Evolutionary conservation across 2,888 invertebrate species (phyloP).

Genomic region (Morinoia aosen): DNA sequence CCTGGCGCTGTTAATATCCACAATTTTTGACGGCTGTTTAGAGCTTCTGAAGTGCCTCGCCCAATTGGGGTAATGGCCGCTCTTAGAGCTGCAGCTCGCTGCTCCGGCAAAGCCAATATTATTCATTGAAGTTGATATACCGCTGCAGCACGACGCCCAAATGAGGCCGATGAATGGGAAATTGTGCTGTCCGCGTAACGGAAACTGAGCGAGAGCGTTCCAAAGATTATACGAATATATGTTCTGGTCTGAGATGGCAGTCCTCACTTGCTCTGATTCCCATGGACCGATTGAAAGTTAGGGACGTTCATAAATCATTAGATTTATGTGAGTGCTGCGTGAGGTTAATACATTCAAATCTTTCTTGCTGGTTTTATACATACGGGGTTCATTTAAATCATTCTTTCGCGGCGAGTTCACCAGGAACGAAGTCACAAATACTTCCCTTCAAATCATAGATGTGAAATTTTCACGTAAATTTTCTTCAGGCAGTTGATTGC

Average conservation of each 20-base stretch:
- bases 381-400: neutral
- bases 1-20: neutral
- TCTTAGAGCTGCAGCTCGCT: constrained; percentile 10
- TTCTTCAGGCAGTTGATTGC: no score
- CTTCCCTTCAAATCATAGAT: neutral
- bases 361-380: neutral
- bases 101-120: constrained; percentile 11
- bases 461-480: no score
- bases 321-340: neutral
- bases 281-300: neutral
- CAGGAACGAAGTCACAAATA: neutral
- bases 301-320: neutral
- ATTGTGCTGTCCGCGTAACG: neutral
- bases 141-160: neutral
- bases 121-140: constrained; percentile 12
- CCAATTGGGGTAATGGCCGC: constrained; percentile 10
- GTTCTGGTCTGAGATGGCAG: neutral
- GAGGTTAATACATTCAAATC: neutral
- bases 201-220: neutral
- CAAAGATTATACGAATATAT: neutral
- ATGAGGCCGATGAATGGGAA: constrained; percentile 17
- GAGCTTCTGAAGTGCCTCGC: neutral
- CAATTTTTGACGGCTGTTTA: neutral
- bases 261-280: neutral
- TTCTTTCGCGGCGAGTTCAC: neutral